These are phyloP conservation scores for Esox masquinongy DNA, from an alignment of 2,797 vertebrate species.

Conservation along the genomic window DNA sequence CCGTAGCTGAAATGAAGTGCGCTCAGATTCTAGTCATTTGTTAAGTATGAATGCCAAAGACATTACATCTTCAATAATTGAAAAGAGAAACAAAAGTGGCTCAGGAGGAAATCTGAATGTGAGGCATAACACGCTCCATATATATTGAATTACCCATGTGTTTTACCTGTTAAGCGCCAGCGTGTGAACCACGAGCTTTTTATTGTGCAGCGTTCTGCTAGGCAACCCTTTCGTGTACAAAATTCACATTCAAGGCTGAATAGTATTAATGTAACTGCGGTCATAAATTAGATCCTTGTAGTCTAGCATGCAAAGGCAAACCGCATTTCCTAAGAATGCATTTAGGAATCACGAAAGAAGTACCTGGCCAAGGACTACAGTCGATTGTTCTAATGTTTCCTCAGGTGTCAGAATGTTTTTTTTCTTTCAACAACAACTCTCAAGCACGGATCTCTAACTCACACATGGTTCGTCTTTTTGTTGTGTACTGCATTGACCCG, in stretches of 20 bases:
- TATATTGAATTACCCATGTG: neutral
- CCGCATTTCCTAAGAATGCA: neutral
- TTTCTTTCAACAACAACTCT: too few relatives aligned
- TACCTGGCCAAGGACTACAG: too few relatives aligned
- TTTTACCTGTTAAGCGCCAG: neutral
- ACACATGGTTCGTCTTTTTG: too few relatives aligned
- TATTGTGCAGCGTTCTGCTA: neutral
- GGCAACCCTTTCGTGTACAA: too few relatives aligned
- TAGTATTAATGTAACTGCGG: neutral
- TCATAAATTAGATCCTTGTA: neutral
- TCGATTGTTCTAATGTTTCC: too few relatives aligned
- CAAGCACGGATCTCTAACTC: too few relatives aligned
- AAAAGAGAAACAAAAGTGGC: neutral
- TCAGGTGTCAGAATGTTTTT: too few relatives aligned
- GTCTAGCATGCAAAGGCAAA: neutral
- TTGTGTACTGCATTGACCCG: too few relatives aligned
- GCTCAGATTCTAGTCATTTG: neutral
- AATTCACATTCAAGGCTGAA: neutral
- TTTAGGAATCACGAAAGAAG: too few relatives aligned
- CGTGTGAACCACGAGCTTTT: neutral
- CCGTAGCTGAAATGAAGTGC: neutral
- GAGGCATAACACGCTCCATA: neutral
- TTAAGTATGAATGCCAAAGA: constrained; percentile 6
- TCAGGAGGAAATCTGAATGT: neutral
- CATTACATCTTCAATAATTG: constrained; percentile 2